phyloP scores from a whole-genome alignment of 2,888 invertebrate species.

The Dolichomitus sp. region DNA sequence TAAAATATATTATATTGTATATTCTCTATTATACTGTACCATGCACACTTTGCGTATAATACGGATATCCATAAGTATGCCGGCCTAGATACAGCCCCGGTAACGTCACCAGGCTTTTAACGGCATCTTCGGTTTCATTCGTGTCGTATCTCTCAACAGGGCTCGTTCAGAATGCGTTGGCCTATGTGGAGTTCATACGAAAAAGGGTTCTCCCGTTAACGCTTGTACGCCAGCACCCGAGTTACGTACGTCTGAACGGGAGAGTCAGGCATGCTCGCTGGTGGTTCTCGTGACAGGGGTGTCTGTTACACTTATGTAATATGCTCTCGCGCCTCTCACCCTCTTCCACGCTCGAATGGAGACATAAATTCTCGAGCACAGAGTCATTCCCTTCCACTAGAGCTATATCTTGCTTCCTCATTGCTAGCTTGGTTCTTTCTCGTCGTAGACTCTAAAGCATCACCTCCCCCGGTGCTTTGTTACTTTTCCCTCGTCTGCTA shows the following conservation, averaged over 20 bases:
- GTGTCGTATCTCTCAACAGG: slow-evolving; percentile 41
- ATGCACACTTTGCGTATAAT: slow-evolving; percentile 17
- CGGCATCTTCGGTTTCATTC: slow-evolving; percentile 75
- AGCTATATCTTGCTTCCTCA: slow-evolving; percentile 32
- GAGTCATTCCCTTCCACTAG: slow-evolving; percentile 32
- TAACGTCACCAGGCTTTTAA: slow-evolving; percentile 73
- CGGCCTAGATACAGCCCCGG: neutral
- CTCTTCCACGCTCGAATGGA: slow-evolving; percentile 60
- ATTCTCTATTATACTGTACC: slow-evolving; percentile 4
- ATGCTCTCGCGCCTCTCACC: slow-evolving; percentile 47
- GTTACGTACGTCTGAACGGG: slow-evolving; percentile 5
- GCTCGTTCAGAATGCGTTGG: slow-evolving; percentile 49
- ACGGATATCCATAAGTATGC: slow-evolving; percentile 9
- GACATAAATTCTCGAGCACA: slow-evolving; percentile 67
- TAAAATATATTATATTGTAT: slow-evolving; percentile 14
- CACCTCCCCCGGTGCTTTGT: slow-evolving; percentile 14
- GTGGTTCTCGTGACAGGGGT: slow-evolving; percentile 53
- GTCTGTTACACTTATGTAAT: slow-evolving; percentile 71
- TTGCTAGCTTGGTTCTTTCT: slow-evolving; percentile 22
- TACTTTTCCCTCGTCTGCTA: slow-evolving; percentile 25
- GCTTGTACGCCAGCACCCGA: slow-evolving; percentile 11
- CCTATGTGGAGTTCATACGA: slow-evolving; percentile 32
- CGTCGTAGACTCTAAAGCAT: slow-evolving; percentile 12
- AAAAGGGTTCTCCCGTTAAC: slow-evolving; percentile 47
- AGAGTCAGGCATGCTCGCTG: slow-evolving; percentile 13